Conservation (phyloP, 2,888 invertebrate genomes). For the Mesochorus sp. region DNA sequence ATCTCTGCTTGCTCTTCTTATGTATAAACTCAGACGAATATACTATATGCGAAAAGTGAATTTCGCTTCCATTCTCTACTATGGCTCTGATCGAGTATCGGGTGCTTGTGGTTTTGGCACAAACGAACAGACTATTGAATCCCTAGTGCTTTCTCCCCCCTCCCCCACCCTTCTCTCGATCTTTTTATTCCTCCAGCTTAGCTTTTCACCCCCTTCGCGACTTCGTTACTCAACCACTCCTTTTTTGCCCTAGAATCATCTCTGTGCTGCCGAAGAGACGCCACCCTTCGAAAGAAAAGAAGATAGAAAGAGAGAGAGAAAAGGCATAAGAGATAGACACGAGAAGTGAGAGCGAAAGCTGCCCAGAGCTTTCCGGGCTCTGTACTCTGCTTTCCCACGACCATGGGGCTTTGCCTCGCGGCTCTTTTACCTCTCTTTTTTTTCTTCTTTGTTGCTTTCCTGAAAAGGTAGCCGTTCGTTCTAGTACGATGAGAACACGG, state of each 20-base stretch:
- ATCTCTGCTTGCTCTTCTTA: conserved; percentile 42
- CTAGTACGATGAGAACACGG: conserved; percentile 46
- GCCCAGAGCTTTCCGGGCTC: conserved; percentile 41
- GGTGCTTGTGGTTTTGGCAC: conserved; percentile 69
- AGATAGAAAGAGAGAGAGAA: conserved; percentile 13
- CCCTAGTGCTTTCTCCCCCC: conserved; percentile 45
- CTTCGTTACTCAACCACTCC: conserved; percentile 47
- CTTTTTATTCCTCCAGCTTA: conserved; percentile 15
- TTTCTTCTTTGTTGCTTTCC: conserved; percentile 63
- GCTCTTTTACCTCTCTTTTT: conserved; percentile 42
- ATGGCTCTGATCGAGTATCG: conserved; percentile 67
- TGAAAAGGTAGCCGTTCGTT: conserved; percentile 65
- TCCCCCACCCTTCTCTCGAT: conserved; percentile 12
- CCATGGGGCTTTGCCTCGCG: conserved; percentile 58
- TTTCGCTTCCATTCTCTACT: conserved; percentile 58
- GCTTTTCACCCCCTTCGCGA: conserved; percentile 51
- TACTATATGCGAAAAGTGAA: conserved; percentile 42
- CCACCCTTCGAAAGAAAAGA: conserved; percentile 43
- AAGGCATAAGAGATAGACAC: background rate
- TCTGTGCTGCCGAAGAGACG: conserved; percentile 19
- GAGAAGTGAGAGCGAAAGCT: conserved; percentile 1
- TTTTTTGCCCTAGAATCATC: conserved; percentile 38
- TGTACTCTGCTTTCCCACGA: conserved; percentile 52
- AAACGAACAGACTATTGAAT: conserved; percentile 64
- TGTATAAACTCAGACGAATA: conserved; percentile 14